Conservation (phyloP, 2,113 vertebrate species). For the Gymnarchus niloticus region DNA sequence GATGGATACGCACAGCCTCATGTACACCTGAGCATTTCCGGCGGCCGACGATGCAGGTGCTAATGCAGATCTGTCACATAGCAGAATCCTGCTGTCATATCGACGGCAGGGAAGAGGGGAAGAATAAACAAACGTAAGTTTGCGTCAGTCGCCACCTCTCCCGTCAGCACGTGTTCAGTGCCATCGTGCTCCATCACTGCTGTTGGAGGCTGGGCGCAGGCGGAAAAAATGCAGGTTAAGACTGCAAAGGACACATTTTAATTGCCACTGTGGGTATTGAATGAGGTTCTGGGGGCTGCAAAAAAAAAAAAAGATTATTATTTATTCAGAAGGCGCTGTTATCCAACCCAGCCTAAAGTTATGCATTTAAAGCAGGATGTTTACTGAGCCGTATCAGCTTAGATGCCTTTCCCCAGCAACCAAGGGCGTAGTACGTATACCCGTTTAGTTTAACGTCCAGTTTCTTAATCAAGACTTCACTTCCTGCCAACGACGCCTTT, state of each 20-base stretch:
- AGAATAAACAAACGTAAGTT: neutral
- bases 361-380: neutral
- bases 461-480: neutral
- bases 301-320: neutral
- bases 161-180: neutral
- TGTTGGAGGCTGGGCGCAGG: neutral
- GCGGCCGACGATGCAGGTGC: neutral
- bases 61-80: neutral
- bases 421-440: neutral
- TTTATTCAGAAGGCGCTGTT: slow-evolving; percentile 10
- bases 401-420: neutral
- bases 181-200: no score
- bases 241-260: neutral
- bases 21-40: neutral
- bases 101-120: neutral
- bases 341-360: neutral
- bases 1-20: neutral
- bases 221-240: neutral
- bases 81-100: slow-evolving; percentile 4
- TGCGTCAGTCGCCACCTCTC: neutral
- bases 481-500: neutral
- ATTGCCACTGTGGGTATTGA: neutral
- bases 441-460: neutral
- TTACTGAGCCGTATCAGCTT: neutral
- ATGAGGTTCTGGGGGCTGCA: neutral